phyloP scores from a whole-genome alignment of 2,888 invertebrate species.

The Leptopilina drosophilae region DNA sequence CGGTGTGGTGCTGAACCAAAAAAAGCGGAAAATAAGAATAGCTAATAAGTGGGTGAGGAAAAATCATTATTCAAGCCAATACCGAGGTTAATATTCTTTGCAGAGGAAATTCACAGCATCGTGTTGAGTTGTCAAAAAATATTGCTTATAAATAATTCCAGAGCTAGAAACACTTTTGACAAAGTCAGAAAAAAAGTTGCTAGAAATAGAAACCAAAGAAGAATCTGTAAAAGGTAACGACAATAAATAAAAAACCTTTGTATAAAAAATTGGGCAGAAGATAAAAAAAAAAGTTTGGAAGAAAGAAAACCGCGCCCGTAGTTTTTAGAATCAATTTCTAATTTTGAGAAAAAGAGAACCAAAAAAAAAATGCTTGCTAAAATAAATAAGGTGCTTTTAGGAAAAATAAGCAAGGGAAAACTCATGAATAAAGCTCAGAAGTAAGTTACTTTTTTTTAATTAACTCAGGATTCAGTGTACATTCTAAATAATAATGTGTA shows the following conservation, averaged over 20 bases:
- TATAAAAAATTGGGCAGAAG: slow-evolving; percentile 33
- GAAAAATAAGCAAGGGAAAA: slow-evolving; percentile 68
- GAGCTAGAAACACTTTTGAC: slow-evolving; percentile 1
- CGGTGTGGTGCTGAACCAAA: slow-evolving; percentile 8
- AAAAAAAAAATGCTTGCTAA: slow-evolving; percentile 39
- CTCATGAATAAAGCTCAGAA: slow-evolving; percentile 74
- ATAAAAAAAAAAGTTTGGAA: slow-evolving; percentile 9
- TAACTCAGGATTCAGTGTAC: slow-evolving; percentile 74
- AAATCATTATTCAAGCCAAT: slow-evolving; percentile 39
- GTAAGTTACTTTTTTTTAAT: slow-evolving; percentile 75
- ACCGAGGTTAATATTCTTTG: slow-evolving; percentile 33
- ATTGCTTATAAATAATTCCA: slow-evolving; percentile 42
- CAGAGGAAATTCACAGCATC: slow-evolving; percentile 33
- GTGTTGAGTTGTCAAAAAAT: slow-evolving; percentile 39
- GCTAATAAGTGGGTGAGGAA: slow-evolving; percentile 41
- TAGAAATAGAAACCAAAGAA: slow-evolving; percentile 24
- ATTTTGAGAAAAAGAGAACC: neutral
- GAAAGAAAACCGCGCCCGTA: neutral
- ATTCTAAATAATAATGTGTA: slow-evolving; percentile 75
- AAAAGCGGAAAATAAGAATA: slow-evolving; percentile 30
- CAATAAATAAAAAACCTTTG: slow-evolving; percentile 37
- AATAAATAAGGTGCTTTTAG: slow-evolving; percentile 49
- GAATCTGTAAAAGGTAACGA: slow-evolving; percentile 36
- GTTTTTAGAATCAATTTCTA: neutral
- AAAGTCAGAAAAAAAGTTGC: too few relatives aligned